Percentiles rank a stretch among this genome's conserved stretches.
Evolutionary conservation across 2,888 invertebrate species (phyloP).

Genomic region (Panopea generosa): DNA sequence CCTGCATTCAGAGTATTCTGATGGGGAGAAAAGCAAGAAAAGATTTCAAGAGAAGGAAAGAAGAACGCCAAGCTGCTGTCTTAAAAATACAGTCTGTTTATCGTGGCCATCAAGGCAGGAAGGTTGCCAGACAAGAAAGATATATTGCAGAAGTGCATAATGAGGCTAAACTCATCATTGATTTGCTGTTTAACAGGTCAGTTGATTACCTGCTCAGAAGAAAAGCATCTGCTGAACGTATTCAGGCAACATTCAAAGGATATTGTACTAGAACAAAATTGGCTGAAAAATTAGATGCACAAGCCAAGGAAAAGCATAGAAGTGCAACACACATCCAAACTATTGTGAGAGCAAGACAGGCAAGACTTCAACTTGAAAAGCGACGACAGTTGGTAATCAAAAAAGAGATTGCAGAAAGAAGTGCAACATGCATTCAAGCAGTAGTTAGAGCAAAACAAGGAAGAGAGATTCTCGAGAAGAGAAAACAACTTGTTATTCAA

Average conservation of each 20-base stretch:
- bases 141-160: constrained; percentile 28
- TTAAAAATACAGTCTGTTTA: constrained; percentile 54
- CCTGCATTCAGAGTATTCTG: constrained; percentile 21
- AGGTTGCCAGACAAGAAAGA: constrained; percentile 23
- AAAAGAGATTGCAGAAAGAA: neutral
- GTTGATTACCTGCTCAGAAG: constrained; percentile 37
- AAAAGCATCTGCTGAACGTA: constrained; percentile 33
- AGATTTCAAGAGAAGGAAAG: neutral
- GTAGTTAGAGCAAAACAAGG: constrained; percentile 36
- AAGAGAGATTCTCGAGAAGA: constrained; percentile 14
- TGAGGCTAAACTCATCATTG: constrained; percentile 32
- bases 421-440: constrained; percentile 41
- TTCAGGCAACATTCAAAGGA: constrained; percentile 40
- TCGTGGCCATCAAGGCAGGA: constrained; percentile 42
- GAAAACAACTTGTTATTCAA: constrained; percentile 7
- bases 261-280: constrained; percentile 29
- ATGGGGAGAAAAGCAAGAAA: constrained; percentile 26
- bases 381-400: neutral
- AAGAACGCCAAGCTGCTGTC: constrained; percentile 32
- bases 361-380: constrained; percentile 15
- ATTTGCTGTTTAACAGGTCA: constrained; percentile 32
- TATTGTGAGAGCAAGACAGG: constrained; percentile 24
- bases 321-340: constrained; percentile 40
- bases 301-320: constrained; percentile 14
- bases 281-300: constrained; percentile 21